Evolutionary conservation across 2,113 vertebrate species (phyloP), one percentile per base, ranked within the genome.

Genomic region (Coreoperca whiteheadi): DNA sequence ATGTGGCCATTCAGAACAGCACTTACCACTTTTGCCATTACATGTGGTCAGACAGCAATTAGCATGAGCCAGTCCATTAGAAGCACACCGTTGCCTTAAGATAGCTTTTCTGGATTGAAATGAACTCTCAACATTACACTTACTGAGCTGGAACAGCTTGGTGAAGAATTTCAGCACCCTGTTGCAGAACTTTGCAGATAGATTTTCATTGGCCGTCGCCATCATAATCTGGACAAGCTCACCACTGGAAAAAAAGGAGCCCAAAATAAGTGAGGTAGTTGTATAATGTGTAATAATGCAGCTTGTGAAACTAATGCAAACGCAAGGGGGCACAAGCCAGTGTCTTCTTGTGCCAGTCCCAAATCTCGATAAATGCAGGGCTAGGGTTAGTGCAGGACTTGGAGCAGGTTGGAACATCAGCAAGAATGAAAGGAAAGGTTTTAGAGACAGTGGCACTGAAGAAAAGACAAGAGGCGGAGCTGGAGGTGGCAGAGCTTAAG

Each of bases 211-310:
- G 89, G 98, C 98, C 0, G 98, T 99, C 0, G 97, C 97, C 98
- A 99, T 99, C 98, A 99, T 99, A 91, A 99, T 99, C 94, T 99
- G 98, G 68, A 99, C 98, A 74, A 99, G 95, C 63, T 99, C 98
- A 41, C 98, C 98, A 65, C 98, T 99, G 85, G 14, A 48, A 69
- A 69, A 80, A 41, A 10, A 66, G 12, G 1, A 41, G n/a, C 4
- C 89, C 3, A 56, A 57, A 65, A 56, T 79, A 51, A 65, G 68
- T 68, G 39, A 65, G 9, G 41, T n/a, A 57, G 6, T 30, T 14
- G 37, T 8, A 30, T 64, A 37, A 77, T 56, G 8, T 41, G 39
- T 8, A 72, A 63, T 64, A 50, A 46, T 70, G 30, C 4, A 56
- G 12, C 3, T 2, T 28, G 37, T 32, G 12, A n/a, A n/a, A n/a